Evolutionary conservation across 2,113 vertebrate species (phyloP).

Genomic region (Antechinus stuartii): DNA sequence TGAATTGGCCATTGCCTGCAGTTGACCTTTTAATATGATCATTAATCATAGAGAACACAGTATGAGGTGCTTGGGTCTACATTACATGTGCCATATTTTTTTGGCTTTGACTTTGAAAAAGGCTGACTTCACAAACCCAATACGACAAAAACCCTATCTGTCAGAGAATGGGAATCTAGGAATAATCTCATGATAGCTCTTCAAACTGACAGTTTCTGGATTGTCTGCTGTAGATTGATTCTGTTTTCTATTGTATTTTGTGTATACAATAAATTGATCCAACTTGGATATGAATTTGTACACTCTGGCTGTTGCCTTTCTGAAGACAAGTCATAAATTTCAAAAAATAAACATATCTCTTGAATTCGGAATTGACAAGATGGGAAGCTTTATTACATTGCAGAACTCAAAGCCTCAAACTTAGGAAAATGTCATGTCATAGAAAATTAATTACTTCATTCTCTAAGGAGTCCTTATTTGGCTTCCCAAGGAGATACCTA

Average conservation of each 20-base stretch:
- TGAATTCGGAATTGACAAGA: neutral
- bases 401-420: neutral
- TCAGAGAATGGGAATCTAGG: neutral
- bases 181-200: neutral
- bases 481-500: neutral
- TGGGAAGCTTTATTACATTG: neutral
- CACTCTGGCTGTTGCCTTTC: neutral
- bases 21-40: neutral
- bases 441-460: neutral
- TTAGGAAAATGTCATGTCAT: neutral
- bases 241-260: neutral
- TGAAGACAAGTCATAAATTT: neutral
- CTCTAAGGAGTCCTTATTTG: neutral
- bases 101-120: neutral
- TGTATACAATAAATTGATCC: neutral
- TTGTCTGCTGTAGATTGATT: neutral
- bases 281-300: neutral
- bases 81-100: neutral
- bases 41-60: neutral
- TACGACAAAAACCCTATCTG: neutral
- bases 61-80: neutral
- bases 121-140: neutral
- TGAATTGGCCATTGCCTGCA: neutral
- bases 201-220: neutral
- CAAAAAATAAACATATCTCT: neutral